Evolutionary conservation across 2,888 invertebrate species (phyloP).

Genomic region (Drosophila antonietae): DNA sequence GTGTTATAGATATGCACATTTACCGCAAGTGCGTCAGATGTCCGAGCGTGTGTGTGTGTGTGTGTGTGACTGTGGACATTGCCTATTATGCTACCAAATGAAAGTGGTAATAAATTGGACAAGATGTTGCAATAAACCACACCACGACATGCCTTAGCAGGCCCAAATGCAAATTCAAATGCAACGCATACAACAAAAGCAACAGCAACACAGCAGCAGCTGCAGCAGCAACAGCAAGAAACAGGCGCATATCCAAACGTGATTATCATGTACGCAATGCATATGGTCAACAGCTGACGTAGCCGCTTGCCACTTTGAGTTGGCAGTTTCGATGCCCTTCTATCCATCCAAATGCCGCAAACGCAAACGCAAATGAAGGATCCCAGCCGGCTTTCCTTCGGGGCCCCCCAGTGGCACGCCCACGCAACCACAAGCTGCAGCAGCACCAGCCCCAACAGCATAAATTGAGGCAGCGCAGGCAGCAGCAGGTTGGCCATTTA

Average conservation of each 20-base stretch:
- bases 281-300: slow-evolving; percentile 72
- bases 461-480: slow-evolving; percentile 11
- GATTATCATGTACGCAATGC: slow-evolving; percentile 71
- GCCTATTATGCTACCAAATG: slow-evolving; percentile 80
- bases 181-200: slow-evolving; percentile 49
- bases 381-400: background rate
- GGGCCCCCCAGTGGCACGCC: slow-evolving; percentile 16
- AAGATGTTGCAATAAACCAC: slow-evolving; percentile 81
- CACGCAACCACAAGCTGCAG: slow-evolving; percentile 48
- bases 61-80: slow-evolving; percentile 50
- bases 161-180: slow-evolving; percentile 64
- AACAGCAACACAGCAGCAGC: slow-evolving; percentile 14
- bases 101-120: slow-evolving; percentile 83
- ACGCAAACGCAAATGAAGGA: background rate
- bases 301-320: slow-evolving; percentile 46
- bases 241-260: slow-evolving; percentile 58
- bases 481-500: slow-evolving; percentile 64
- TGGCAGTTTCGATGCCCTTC: slow-evolving; percentile 30
- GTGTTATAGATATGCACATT: slow-evolving; percentile 74
- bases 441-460: background rate
- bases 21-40: slow-evolving; percentile 61
- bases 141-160: slow-evolving; percentile 61
- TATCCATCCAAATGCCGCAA: slow-evolving; percentile 16
- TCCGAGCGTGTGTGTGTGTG: slow-evolving; percentile 8
- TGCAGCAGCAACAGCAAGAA: slow-evolving; percentile 29